Conservation (phyloP, 2,797 vertebrate genomes). For the Urophycis tenuis region DNA sequence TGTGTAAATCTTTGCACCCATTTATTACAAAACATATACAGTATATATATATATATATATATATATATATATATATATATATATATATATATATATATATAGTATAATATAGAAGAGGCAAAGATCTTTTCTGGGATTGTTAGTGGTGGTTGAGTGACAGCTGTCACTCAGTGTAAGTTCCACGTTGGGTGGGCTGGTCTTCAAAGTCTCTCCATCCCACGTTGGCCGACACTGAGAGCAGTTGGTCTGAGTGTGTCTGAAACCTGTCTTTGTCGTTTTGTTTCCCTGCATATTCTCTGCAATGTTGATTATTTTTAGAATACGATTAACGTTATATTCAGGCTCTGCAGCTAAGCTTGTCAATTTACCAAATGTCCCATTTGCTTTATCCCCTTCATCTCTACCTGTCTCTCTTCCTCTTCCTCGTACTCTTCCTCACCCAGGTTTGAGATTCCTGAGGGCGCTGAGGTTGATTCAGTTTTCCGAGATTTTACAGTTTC, state of each 20-base stretch:
- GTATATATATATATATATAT: too few species aligned
- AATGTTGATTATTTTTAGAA: too few species aligned
- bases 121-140: background rate
- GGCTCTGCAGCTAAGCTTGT: background rate
- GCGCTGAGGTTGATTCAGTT: conserved; percentile 89
- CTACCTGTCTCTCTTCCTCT: background rate
- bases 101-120: background rate
- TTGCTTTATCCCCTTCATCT: background rate
- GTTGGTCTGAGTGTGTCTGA: background rate
- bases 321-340: background rate
- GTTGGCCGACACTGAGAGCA: background rate
- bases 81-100: too few species aligned
- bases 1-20: background rate
- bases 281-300: background rate
- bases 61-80: too few species aligned
- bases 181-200: background rate
- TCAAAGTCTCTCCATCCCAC: background rate
- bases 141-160: background rate
- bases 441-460: conserved; percentile 89
- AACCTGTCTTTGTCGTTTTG: background rate
- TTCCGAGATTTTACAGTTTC: conserved; percentile 91
- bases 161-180: background rate
- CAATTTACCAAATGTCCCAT: background rate
- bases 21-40: background rate
- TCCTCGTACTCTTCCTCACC: conserved; percentile 29